A percentile compares a stretch with the other conserved stretches of the same genome.
Evolutionary conservation across 1,140 invertebrate species (phyloP).

Genomic region (Drosophila chauvacae): DNA sequence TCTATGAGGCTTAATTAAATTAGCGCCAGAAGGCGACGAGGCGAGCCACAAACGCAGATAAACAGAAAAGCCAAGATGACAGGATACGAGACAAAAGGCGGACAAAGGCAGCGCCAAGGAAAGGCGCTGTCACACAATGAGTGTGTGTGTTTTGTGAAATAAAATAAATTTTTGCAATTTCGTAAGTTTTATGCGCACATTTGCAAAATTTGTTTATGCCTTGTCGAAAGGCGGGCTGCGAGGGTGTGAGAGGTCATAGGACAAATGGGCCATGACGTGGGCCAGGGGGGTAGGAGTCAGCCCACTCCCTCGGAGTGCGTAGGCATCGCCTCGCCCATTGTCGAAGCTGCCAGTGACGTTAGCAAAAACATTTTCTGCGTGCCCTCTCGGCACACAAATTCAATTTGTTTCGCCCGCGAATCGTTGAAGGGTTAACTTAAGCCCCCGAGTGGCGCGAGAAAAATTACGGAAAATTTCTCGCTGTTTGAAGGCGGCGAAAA

Average conservation of each 20-base stretch:
- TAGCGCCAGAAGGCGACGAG: slow-evolving; percentile 68
- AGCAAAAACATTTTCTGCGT: slow-evolving; percentile 28
- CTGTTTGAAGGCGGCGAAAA: background rate
- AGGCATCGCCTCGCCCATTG: slow-evolving; percentile 37
- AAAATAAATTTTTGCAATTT: slow-evolving; percentile 74
- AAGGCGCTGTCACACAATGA: slow-evolving; percentile 18
- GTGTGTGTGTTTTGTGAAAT: slow-evolving; percentile 29
- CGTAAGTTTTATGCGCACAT: slow-evolving; percentile 77
- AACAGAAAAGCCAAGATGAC: slow-evolving; percentile 39
- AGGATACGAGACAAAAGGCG: slow-evolving; percentile 20
- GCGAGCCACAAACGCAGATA: slow-evolving; percentile 55
- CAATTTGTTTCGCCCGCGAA: slow-evolving; percentile 58
- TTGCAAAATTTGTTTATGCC: slow-evolving; percentile 74
- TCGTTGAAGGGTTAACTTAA: slow-evolving; percentile 36
- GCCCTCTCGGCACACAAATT: slow-evolving; percentile 48
- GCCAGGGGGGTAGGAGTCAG: slow-evolving; percentile 4
- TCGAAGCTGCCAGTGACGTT: slow-evolving; percentile 49
- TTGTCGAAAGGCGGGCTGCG: slow-evolving; percentile 27
- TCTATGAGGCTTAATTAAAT: slow-evolving; percentile 78
- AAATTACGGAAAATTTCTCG: slow-evolving; percentile 56
- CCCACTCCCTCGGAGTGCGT: slow-evolving; percentile 16
- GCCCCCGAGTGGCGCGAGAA: slow-evolving; percentile 6
- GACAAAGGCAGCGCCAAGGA: slow-evolving; percentile 30
- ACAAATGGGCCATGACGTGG: slow-evolving; percentile 46
- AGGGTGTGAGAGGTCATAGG: slow-evolving; percentile 24